Conservation (phyloP, 2,888 invertebrate genomes). For the Polymixis lichenea region DNA sequence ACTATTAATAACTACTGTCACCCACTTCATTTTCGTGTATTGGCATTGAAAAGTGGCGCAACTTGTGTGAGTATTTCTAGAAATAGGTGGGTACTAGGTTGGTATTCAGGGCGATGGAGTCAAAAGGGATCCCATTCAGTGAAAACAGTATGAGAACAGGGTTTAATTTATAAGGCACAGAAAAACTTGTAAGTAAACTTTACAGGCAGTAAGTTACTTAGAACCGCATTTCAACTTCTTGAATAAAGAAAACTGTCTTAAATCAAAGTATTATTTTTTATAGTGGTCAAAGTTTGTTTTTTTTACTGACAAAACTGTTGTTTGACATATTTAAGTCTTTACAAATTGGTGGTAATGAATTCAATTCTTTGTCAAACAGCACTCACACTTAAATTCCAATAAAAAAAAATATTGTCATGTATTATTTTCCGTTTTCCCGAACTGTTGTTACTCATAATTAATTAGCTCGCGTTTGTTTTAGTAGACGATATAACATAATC, state of each 20-base stretch:
- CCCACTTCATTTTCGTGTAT: constrained; percentile 54
- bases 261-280: too few relatives aligned
- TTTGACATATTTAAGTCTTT: not conserved
- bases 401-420: constrained; percentile 3
- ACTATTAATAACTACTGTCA: constrained; percentile 53
- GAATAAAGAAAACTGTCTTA: too few relatives aligned
- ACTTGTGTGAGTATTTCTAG: not conserved
- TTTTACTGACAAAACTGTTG: not conserved
- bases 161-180: too few relatives aligned
- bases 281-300: not conserved
- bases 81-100: too few relatives aligned
- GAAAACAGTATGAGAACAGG: too few relatives aligned
- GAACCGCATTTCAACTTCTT: too few relatives aligned
- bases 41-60: constrained; percentile 55
- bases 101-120: too few relatives aligned
- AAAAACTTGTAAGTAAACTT: too few relatives aligned
- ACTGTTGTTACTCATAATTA: not conserved
- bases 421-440: not conserved
- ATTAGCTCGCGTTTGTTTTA: constrained; percentile 11
- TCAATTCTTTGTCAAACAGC: constrained; percentile 4
- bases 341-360: constrained; percentile 2
- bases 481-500: constrained; percentile 14
- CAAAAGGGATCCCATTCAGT: not conserved
- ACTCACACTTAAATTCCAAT: not conserved
- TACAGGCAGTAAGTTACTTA: too few relatives aligned